Evolutionary conservation across 2,888 invertebrate genomes (phyloP), one percentile per base, ranked within the genome.

Genomic region (Penaeus monodon): DNA sequence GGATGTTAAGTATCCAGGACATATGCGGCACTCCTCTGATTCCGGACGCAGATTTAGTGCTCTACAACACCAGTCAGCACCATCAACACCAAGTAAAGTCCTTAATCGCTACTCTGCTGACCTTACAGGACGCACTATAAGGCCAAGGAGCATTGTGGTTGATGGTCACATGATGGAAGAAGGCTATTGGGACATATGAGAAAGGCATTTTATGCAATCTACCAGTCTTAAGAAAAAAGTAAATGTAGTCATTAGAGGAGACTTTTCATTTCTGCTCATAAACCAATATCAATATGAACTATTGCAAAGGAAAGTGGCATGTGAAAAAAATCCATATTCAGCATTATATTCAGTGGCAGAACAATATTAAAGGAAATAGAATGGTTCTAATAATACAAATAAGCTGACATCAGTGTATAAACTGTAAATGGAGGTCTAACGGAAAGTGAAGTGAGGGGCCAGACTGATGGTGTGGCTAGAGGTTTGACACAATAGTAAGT

Each of bases 21-120:
- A 83, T 22, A 57, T 64, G 22, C 78, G 83, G 74, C 76, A 87
- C 20, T 83, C 78, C 2, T 87, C 82, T 64, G 86, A 87, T 22
- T 63, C 73, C 8, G 83, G 86, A 3, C 77, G 65, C n/a, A 63
- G 73, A 44, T 24, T 64, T 27, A 74, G 80, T 84, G 65, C 77
- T 63, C 63, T 49, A 27, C 86, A 83, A 8, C 79, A 83, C n/a
- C 86, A 83, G 57, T 87, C 86, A n/a, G 86, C 86, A n/a, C 86
- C 86, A 12, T 65, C 86, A 20, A 87, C 86, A n/a, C 86, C 86
- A 33, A 87, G 86, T 68, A 87, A 87, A 73, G 64, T 73, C 29
- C 57, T 73, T 0, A 70, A 79, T 44, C 86, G 83, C 49, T 76
- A 83, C 73, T 87, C 86, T 49, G 78, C 73, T 70, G 86, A 87